Base-by-base conservation (phyloP, 2,113 vertebrate genomes). In the Gadus macrocephalus region DNA sequence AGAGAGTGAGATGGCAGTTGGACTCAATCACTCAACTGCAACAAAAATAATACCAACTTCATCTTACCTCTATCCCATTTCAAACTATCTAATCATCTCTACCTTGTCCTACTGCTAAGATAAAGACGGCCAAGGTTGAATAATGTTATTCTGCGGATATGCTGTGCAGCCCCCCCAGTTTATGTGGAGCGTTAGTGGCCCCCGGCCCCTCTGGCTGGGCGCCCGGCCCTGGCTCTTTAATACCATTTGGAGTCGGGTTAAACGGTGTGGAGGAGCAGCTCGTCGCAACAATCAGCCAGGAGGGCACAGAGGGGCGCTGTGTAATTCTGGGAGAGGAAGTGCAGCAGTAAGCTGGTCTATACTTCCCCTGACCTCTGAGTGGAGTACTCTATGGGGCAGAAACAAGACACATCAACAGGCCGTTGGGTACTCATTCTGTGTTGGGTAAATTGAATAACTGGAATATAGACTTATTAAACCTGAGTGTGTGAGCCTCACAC, bases 171-270 rank as follows among this genome's bases (percentile, higher is more conserved):
- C 64, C 63, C 68, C 62, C 59, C 62, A 71, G 69, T 78, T 84
- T 83, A 73, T 78, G n/a, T 78, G 74, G 69, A 72, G 74, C 65
- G 42, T 67, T 49, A 74, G 67, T 76, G 77, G 76, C 62, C 68
- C 68, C 53, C 4, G 19, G 65, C 20, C 65, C 73, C 63, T 75
- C 75, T 85, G 83, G 80, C 79, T 70, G 42, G 49, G 42, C 7
- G 77, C 85, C 84, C 35, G 1, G 60, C 11, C 38, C 38, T 1
- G 6, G 55, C 71, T 81, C 79, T 86, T 83, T 83, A 80, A 86
- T 83, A 82, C 69, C 72, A 77, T 83, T 84, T 81, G 63, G 72
- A 83, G 71, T 81, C 49, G 55, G 74, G 71, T 86, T 81, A 83
- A 84, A 77, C 59, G 60, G 69, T 79, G 76, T 78, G 81, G 74